Evolutionary conservation across 2,888 invertebrate genomes (phyloP).

Genomic region (Chymomyza amoena): DNA sequence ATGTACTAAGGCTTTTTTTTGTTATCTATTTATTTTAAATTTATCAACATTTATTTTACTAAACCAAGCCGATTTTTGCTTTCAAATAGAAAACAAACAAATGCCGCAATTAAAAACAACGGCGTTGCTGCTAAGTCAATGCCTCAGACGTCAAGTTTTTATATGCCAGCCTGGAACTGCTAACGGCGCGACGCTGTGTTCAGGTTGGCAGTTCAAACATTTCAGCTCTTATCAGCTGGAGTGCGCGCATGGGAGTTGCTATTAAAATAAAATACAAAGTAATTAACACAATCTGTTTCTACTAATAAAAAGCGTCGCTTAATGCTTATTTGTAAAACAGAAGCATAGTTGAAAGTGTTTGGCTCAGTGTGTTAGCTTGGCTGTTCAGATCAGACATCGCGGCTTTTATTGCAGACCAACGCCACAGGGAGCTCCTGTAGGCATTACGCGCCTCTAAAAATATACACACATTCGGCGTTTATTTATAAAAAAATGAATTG

Average conservation of each 20-base stretch:
- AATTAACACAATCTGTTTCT: not conserved
- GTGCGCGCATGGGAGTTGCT: constrained; percentile 10
- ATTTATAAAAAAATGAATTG: constrained; percentile 43
- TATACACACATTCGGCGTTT: constrained; percentile 9
- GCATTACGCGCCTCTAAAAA: constrained; percentile 5
- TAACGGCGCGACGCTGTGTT: not conserved
- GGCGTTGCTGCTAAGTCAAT: not conserved
- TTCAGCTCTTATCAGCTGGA: constrained; percentile 17
- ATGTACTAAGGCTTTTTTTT: no score
- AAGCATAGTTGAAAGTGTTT: not conserved
- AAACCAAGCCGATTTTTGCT: not conserved
- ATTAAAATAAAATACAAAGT: not conserved
- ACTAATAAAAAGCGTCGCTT: not conserved
- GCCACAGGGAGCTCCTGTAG: not conserved
- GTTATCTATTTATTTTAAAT: no score
- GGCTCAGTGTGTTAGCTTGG: not conserved
- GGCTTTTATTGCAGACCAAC: not conserved
- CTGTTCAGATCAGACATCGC: not conserved
- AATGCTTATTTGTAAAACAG: not conserved
- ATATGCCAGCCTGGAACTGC: not conserved
- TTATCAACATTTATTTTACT: no score
- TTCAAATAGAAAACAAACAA: not conserved
- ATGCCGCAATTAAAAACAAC: not conserved
- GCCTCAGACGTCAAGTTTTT: not conserved
- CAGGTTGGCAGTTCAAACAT: not conserved